A percentile compares a stretch with the other conserved stretches of the same genome.
Evolutionary conservation across 2,888 invertebrate genomes (phyloP).

Genomic region (Chrysolina americana): DNA sequence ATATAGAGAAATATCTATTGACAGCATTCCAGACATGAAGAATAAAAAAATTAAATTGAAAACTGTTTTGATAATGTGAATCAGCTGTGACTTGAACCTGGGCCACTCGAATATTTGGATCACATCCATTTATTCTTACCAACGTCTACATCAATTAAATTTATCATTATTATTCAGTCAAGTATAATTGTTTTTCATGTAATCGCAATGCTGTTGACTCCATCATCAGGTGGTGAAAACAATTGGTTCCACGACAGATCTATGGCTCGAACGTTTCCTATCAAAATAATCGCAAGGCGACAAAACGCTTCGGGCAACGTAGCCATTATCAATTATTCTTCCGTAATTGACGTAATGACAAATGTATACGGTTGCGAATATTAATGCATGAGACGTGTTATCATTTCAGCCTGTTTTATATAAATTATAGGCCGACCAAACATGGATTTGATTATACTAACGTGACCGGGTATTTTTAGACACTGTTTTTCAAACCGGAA

Average conservation of each 20-base stretch:
- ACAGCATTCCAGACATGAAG: too few species aligned
- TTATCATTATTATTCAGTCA: too few species aligned
- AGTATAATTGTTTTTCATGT: too few species aligned
- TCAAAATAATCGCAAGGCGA: conserved; percentile 11
- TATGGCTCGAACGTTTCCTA: neutral
- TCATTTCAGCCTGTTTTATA: conserved; percentile 5
- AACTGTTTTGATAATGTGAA: too few species aligned
- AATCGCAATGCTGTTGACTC: too few species aligned
- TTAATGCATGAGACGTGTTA: conserved; percentile 5
- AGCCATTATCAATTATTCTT: conserved; percentile 28
- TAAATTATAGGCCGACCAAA: conserved; percentile 19
- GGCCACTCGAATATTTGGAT: too few species aligned
- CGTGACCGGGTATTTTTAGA: conserved; percentile 19
- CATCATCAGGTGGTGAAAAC: too few species aligned
- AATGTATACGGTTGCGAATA: conserved; percentile 8
- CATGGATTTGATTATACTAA: conserved; percentile 15
- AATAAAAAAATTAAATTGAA: too few species aligned
- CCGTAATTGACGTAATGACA: conserved; percentile 28
- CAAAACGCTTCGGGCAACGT: neutral
- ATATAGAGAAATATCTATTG: too few species aligned
- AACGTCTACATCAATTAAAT: too few species aligned
- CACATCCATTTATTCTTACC: too few species aligned
- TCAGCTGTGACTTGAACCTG: too few species aligned
- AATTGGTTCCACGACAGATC: neutral
- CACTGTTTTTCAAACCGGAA: conserved; percentile 8